These are phyloP conservation scores for Mungos mungo DNA, from an alignment of 2,113 vertebrate species.

Conservation along the genomic window DNA sequence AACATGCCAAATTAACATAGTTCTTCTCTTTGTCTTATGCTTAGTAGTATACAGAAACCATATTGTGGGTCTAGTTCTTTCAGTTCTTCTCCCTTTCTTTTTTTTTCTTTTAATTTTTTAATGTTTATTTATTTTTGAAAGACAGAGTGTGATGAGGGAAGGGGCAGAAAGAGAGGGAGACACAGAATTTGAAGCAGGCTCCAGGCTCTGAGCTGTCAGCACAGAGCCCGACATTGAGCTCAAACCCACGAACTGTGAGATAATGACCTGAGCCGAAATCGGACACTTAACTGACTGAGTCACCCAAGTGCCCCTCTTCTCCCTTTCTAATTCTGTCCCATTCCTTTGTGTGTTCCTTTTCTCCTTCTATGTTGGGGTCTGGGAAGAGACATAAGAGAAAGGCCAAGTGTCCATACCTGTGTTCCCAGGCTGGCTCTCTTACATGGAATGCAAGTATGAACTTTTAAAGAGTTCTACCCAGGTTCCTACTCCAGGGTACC, in stretches of 20 bases:
- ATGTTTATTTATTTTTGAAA: no score
- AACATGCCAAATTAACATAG: background rate
- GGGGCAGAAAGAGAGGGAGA: no score
- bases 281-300: no score
- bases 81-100: background rate
- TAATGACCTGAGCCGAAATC: no score
- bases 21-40: background rate
- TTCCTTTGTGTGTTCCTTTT: background rate
- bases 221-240: no score
- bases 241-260: no score
- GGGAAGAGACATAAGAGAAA: slow-evolving; percentile 14
- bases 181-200: no score
- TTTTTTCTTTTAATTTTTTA: no score
- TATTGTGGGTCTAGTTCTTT: background rate
- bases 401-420: background rate
- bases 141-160: no score
- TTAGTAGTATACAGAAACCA: background rate
- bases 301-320: no score
- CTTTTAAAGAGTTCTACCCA: background rate
- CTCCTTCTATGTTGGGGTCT: background rate
- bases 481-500: background rate
- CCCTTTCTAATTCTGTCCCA: background rate
- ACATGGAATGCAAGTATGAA: background rate
- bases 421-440: background rate
- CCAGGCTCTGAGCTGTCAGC: no score